Conservation (phyloP, 2,888 invertebrate species). For the Nephrotoma appendiculata region DNA sequence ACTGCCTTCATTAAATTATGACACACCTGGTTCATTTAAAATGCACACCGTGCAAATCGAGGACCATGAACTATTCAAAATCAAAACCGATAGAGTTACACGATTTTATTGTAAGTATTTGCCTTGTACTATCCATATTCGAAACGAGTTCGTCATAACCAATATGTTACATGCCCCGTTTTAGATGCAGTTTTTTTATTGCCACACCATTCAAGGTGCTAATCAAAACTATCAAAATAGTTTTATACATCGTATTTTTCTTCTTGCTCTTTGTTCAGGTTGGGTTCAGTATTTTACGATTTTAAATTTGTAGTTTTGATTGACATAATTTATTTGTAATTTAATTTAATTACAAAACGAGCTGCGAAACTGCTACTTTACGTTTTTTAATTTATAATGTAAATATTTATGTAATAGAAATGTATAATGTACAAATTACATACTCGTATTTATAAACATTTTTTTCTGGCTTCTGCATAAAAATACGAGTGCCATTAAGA, state of each 20-base stretch:
- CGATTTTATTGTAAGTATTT: neutral
- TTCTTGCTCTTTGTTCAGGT: neutral
- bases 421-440: too few species aligned
- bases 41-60: too few species aligned
- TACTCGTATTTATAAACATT: too few species aligned
- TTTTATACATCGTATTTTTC: neutral
- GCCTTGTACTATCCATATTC: neutral
- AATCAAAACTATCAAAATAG: neutral
- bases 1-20: too few species aligned
- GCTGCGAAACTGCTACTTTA: too few species aligned
- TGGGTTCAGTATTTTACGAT: neutral
- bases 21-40: too few species aligned
- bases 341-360: neutral
- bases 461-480: too few species aligned
- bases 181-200: neutral
- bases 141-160: neutral
- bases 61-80: too few species aligned
- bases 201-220: neutral
- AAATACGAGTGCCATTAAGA: too few species aligned
- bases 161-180: neutral
- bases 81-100: neutral
- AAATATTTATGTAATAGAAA: too few species aligned
- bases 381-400: too few species aligned
- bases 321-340: neutral
- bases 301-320: neutral